A percentile compares a stretch with the other conserved stretches of the same genome.
Conservation (phyloP, 2,113 vertebrate genomes). For the Hippocampus abdominalis region DNA sequence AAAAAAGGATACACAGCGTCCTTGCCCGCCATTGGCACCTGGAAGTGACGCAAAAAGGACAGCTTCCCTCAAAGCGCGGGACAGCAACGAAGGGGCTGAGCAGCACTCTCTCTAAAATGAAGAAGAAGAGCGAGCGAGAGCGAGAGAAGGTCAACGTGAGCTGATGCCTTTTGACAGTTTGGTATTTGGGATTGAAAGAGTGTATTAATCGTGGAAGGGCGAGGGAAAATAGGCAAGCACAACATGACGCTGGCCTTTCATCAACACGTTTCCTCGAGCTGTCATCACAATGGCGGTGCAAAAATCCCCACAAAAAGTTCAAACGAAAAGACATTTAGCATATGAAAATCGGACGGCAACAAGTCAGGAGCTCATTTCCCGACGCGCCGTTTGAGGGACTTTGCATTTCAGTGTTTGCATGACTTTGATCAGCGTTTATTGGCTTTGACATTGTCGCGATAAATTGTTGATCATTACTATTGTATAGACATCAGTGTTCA, state of each 20-base stretch:
- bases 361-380: too few relatives aligned
- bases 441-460: too few relatives aligned
- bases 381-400: too few relatives aligned
- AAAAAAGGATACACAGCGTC: too few relatives aligned
- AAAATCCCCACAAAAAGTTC: background rate
- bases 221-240: background rate
- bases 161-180: conserved; percentile 7
- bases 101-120: background rate
- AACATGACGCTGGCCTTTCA: background rate
- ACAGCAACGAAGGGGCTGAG: background rate
- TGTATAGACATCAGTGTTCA: too few relatives aligned
- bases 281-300: background rate
- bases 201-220: conserved; percentile 3
- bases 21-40: background rate
- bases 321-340: too few relatives aligned
- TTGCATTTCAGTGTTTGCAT: too few relatives aligned
- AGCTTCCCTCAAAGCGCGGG: background rate
- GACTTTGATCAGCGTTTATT: too few relatives aligned
- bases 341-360: too few relatives aligned
- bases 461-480: too few relatives aligned
- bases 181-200: conserved; percentile 5
- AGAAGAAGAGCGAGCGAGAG: background rate
- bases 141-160: background rate
- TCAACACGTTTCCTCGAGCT: background rate
- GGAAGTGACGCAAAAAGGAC: background rate